These are phyloP conservation scores for Liparis tanakae DNA, from an alignment of 2,797 vertebrate genomes.

Conservation along the genomic window DNA sequence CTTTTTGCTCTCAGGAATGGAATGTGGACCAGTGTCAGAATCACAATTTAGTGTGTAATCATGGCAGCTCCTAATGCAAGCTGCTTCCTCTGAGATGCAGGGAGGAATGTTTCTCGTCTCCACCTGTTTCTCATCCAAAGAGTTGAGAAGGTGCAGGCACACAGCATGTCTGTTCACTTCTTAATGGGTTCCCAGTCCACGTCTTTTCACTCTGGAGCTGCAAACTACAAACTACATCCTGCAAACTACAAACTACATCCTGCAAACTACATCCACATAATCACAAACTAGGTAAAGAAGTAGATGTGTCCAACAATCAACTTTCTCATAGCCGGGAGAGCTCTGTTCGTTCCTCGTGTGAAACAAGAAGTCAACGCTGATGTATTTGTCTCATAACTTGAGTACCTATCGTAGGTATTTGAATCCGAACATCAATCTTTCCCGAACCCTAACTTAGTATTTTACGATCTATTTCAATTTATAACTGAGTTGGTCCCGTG, in stretches of 20 bases:
- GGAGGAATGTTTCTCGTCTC: slow-evolving; percentile 25
- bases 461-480: background rate
- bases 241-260: no score
- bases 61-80: slow-evolving; percentile 14
- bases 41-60: slow-evolving; percentile 28
- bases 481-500: background rate
- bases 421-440: background rate
- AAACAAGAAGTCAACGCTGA: background rate
- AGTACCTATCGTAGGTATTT: background rate
- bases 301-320: background rate
- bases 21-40: slow-evolving; percentile 42
- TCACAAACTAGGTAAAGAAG: background rate
- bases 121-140: slow-evolving; percentile 55
- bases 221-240: no score
- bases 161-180: slow-evolving; percentile 9
- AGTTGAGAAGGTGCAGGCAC: slow-evolving; percentile 39
- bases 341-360: background rate
- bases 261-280: background rate
- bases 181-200: background rate
- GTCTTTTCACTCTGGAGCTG: background rate
- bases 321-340: no score
- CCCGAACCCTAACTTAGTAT: background rate
- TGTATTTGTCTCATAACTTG: background rate
- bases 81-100: slow-evolving; percentile 17
- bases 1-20: slow-evolving; percentile 20